Percentiles rank a stretch among this genome's conserved stretches.
These are phyloP conservation scores for Rhinopomastus cyanomelas DNA, from an alignment of 2,113 vertebrate genomes.

Conservation along the genomic window DNA sequence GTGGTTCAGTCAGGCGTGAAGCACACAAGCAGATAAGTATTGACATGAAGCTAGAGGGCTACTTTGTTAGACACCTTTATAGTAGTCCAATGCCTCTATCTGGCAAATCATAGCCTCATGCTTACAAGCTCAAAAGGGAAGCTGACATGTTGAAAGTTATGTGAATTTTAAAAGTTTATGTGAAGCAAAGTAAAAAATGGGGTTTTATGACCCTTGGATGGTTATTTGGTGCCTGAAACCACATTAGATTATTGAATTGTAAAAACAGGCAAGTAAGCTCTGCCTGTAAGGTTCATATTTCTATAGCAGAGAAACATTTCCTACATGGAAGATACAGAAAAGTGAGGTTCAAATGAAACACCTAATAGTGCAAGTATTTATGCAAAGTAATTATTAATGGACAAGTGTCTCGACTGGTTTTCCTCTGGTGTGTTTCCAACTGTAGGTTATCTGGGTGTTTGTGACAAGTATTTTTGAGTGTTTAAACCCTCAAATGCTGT, in stretches of 20 bases:
- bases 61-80: not conserved
- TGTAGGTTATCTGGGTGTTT: not conserved
- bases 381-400: not conserved
- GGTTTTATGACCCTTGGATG: not conserved
- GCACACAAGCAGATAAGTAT: not conserved
- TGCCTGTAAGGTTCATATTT: not conserved
- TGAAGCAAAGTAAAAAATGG: not conserved
- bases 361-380: not conserved
- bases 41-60: not conserved
- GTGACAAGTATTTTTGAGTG: not conserved
- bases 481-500: not conserved
- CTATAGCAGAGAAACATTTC: not conserved
- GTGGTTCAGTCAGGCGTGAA: not conserved
- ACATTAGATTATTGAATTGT: not conserved
- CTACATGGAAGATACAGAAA: not conserved
- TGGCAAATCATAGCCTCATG: not conserved
- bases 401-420: not conserved
- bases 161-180: not conserved
- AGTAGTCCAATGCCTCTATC: not conserved
- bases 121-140: not conserved
- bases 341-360: not conserved
- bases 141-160: not conserved
- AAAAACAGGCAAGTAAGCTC: not conserved
- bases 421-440: not conserved
- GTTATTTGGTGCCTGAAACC: not conserved